Evolutionary conservation across 2,113 vertebrate genomes (phyloP), one percentile per base, ranked within the genome.

Genomic region (Bufo bufo): DNA sequence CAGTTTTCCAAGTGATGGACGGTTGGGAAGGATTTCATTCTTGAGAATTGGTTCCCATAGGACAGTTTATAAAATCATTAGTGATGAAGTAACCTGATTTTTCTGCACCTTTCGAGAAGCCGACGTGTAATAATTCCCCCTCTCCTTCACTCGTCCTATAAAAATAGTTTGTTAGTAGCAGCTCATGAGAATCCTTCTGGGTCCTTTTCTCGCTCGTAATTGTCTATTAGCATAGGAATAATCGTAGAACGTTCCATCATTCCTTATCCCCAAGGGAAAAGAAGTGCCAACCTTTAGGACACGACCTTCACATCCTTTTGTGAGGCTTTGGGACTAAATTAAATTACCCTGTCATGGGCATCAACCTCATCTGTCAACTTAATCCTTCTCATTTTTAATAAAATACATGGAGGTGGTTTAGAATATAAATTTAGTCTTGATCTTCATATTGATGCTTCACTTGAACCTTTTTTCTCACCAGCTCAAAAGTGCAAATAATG

Each of bases 181-280:
- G 45, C 74, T 66, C 2, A 50, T 9, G n/a, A 50, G 14, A 89
- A 78, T 84, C 47, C 82, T 77, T 66, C 58, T 13, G 72, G 71
- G 87, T 10, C 47, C 45, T 23, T 61, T 89, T 89, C 72, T 59
- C 49, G 78, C 47, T 83, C 78, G 58, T 84, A 84, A 89, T 89
- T 78, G 82, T 84, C 82, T 91, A 3, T 90, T 88, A 90, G 81
- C 82, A 89, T 82, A 87, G 45, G 33, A 85, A 87, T 77, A 92
- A 90, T 90, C 88, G 90, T 86, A 87, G 82, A 89, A 65, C 43
- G 85, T 91, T 92, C 91, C 92, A 92, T 92, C 72, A 90, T 93
- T 90, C 54, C 90, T 89, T 19, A 3, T 85, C 90, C 65, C 9
- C 71, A 47, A 90, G 84, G 72, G 33, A 87, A 91, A 90, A 90